Evolutionary conservation across 2,797 vertebrate species (phyloP).

Genomic region (Melanotaenia maccullochi): DNA sequence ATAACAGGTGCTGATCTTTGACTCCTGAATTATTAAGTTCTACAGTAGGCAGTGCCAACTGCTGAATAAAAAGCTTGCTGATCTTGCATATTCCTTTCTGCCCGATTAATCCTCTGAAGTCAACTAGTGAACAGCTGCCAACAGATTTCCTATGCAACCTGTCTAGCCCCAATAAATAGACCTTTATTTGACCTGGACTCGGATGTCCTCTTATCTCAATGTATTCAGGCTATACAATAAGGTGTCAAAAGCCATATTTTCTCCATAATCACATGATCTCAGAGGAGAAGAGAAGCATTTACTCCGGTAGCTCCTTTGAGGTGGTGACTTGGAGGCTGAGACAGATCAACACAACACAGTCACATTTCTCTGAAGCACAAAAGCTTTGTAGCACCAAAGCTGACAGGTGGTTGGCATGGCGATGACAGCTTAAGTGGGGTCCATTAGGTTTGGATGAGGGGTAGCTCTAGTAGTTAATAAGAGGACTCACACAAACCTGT

Average conservation of each 20-base stretch:
- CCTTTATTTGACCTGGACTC: slow-evolving; percentile 72
- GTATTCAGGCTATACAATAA: slow-evolving; percentile 70
- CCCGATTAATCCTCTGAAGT: slow-evolving; percentile 74
- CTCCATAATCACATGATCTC: slow-evolving; percentile 50
- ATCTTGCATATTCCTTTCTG: slow-evolving; percentile 75
- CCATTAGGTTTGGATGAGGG: slow-evolving; percentile 72
- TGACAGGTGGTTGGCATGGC: slow-evolving; percentile 80
- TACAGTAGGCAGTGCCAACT: slow-evolving; percentile 34
- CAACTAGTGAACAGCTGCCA: slow-evolving; percentile 66
- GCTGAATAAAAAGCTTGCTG: slow-evolving; percentile 66
- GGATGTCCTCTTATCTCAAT: slow-evolving; percentile 71
- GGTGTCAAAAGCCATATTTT: slow-evolving; percentile 49
- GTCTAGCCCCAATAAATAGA: slow-evolving; percentile 67
- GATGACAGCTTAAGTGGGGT: slow-evolving; percentile 83
- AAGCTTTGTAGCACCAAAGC: slow-evolving; percentile 58
- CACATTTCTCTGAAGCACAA: slow-evolving; percentile 65
- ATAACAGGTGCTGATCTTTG: slow-evolving; percentile 61
- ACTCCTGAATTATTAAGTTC: slow-evolving; percentile 62
- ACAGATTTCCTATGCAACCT: slow-evolving; percentile 60
- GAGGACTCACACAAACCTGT: slow-evolving; percentile 72
- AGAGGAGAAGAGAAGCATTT: slow-evolving; percentile 62
- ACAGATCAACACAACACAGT: slow-evolving; percentile 61
- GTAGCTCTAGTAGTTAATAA: slow-evolving; percentile 69
- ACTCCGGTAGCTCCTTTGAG: slow-evolving; percentile 67
- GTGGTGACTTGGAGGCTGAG: slow-evolving; percentile 55